Evolutionary conservation across 2,888 invertebrate species (phyloP), one percentile per base, ranked within the genome.

Genomic region (Mechanitis mazaeus): DNA sequence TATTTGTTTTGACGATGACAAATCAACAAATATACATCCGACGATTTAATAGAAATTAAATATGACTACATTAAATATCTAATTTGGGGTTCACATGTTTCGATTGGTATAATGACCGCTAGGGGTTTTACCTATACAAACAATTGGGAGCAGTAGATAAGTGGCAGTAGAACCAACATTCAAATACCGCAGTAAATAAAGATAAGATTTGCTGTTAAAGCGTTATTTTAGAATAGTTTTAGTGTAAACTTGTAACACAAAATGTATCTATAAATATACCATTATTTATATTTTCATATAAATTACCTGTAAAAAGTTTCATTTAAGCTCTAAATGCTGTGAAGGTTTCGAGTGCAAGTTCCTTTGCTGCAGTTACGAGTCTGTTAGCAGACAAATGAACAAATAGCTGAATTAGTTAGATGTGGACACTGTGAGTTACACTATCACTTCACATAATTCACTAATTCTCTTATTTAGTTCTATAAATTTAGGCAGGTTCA

Each of bases 91-190:
- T 78, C 72, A 72, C 80, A 77, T 78, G 75, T 78, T 75, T 75
- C 75, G 75, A 70, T 73, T 73, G 75, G 70, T 73, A 74, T 74
- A 73, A 75, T 73, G 75, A 69, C 71, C 73, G 64, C 66, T 63
- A 68, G 50, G 73, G 75, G 72, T 71, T 72, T 68, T 79, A 80
- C 85, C 87, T 87, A 85, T 85, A 76, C 84, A 88, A 88, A 88
- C 88, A 87, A 77, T 84, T 85, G 87, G 84, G 65, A 68, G 67
- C 59, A 45, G 64, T 78, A 74, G 87, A 88, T 87, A 87, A 81
- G 78, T 80, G 81, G 82, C 81, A 81, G 78, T 80, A 81, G 82
- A 81, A 84, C 82, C 75, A 76, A 78, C 74, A 71, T 72, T 72
- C 69, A 57, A 56, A 64, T 28, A 58, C 55, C 69, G 72, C 68